Conservation (phyloP, 2,888 invertebrate genomes). For the Steinernema hermaphroditum region DNA sequence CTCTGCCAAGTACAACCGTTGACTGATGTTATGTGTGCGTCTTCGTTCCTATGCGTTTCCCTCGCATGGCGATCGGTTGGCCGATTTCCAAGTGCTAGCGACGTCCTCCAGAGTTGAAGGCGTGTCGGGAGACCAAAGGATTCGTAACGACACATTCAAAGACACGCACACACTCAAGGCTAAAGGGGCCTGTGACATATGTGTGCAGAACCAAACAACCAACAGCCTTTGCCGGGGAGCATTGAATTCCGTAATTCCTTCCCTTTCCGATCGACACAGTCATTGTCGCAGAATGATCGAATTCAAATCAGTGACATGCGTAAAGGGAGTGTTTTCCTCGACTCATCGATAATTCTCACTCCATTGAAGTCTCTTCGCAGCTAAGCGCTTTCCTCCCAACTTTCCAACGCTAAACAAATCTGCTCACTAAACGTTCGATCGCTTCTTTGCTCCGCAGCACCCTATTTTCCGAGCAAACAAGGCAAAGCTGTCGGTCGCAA, state of each 20-base stretch:
- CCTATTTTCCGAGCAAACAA: slow-evolving; percentile 15
- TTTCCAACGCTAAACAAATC: no score
- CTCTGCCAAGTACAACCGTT: slow-evolving; percentile 28
- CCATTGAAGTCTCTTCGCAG: slow-evolving; percentile 2
- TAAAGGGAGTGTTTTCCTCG: neutral
- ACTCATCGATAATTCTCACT: neutral
- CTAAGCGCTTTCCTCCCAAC: no score
- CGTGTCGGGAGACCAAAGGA: neutral
- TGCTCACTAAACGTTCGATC: no score
- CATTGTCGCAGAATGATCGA: neutral
- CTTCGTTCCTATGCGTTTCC: neutral
- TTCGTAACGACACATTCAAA: neutral
- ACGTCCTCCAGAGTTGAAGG: neutral
- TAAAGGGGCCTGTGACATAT: slow-evolving; percentile 2
- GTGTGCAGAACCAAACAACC: neutral
- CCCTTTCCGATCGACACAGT: neutral
- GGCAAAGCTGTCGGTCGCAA: slow-evolving; percentile 7
- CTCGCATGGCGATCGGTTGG: slow-evolving; percentile 11
- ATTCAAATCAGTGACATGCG: no score
- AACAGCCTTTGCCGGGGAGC: neutral
- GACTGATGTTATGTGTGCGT: slow-evolving; percentile 15
- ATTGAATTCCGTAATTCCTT: neutral
- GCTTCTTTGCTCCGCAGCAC: neutral
- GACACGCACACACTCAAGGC: slow-evolving; percentile 25
- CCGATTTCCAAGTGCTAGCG: neutral